These are phyloP conservation scores for Chiridota heheva DNA, from an alignment of 35 echinoderm and acorn worm species.

Conservation along the genomic window DNA sequence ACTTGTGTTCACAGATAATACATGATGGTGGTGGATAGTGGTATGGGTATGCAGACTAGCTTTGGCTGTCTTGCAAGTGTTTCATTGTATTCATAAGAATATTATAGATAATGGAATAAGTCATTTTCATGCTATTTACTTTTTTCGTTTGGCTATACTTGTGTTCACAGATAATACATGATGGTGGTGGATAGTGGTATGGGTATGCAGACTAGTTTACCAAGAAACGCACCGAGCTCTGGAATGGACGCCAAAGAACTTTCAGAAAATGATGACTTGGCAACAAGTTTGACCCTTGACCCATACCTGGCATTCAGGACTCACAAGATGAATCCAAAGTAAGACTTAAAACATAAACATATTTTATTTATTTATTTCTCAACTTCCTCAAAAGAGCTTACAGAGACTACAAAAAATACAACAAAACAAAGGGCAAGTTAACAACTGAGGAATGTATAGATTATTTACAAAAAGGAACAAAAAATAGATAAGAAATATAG, in stretches of 20 bases:
- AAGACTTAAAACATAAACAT: background rate
- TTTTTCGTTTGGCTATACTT: too few relatives aligned
- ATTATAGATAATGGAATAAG: too few relatives aligned
- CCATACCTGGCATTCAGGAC: slow-evolving; percentile 82
- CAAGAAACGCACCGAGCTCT: slow-evolving; percentile 45
- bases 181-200: slow-evolving; percentile 30
- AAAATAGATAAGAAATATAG: too few relatives aligned
- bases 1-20: too few relatives aligned
- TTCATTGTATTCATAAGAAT: too few relatives aligned
- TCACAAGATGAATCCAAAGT: slow-evolving; percentile 98
- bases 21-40: too few relatives aligned
- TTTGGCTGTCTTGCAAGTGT: too few relatives aligned
- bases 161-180: too few relatives aligned
- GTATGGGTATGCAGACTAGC: too few relatives aligned
- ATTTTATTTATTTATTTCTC: background rate
- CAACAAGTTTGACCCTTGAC: slow-evolving; percentile 86
- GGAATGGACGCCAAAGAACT: slow-evolving; percentile 81
- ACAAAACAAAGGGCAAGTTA: too few relatives aligned
- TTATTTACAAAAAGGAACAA: background rate
- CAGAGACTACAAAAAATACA: too few relatives aligned
- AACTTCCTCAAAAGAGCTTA: background rate
- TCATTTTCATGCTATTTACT: too few relatives aligned
- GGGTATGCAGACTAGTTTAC: slow-evolving; percentile 19
- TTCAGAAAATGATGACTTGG: slow-evolving; percentile 93
- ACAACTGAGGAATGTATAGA: background rate